Percentiles rank a stretch among this genome's conserved stretches.
These are phyloP conservation scores for Anser brachyrhynchus DNA, from an alignment of 2,113 vertebrate species.

Conservation along the genomic window DNA sequence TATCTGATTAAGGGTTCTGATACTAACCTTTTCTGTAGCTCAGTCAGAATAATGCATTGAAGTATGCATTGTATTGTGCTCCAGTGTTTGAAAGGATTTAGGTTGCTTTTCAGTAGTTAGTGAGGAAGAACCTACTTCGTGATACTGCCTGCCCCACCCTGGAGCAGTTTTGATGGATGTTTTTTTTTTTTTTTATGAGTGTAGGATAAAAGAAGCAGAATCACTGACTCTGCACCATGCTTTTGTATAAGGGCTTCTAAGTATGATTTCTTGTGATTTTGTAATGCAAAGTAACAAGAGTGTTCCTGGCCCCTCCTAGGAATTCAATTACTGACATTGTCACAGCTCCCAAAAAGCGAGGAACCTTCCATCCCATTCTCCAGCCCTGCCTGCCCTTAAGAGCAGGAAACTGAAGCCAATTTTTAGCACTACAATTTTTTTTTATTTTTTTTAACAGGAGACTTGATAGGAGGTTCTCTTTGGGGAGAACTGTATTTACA, in stretches of 20 bases:
- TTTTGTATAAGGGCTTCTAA: background rate
- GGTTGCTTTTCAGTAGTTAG: background rate
- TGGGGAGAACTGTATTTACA: background rate
- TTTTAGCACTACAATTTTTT: background rate
- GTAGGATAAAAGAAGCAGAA: background rate
- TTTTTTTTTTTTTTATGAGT: background rate
- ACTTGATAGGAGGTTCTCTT: background rate
- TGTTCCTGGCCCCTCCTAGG: background rate
- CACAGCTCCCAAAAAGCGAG: background rate
- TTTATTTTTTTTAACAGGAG: background rate
- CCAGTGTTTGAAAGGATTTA: background rate
- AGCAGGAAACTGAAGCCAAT: background rate
- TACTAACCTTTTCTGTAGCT: background rate
- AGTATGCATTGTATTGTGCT: background rate
- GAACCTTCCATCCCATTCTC: background rate
- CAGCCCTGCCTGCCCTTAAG: background rate
- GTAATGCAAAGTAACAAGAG: background rate
- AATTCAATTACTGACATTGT: background rate
- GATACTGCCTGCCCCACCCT: background rate
- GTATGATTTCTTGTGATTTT: background rate
- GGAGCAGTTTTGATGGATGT: background rate
- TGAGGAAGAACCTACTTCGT: background rate
- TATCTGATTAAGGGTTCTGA: background rate
- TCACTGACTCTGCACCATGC: background rate
- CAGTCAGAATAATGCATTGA: background rate